Percentiles rank a stretch among this genome's conserved stretches.
phyloP scores from a whole-genome alignment of 2,888 invertebrate genomes.

The Pristionchus japonicus region DNA sequence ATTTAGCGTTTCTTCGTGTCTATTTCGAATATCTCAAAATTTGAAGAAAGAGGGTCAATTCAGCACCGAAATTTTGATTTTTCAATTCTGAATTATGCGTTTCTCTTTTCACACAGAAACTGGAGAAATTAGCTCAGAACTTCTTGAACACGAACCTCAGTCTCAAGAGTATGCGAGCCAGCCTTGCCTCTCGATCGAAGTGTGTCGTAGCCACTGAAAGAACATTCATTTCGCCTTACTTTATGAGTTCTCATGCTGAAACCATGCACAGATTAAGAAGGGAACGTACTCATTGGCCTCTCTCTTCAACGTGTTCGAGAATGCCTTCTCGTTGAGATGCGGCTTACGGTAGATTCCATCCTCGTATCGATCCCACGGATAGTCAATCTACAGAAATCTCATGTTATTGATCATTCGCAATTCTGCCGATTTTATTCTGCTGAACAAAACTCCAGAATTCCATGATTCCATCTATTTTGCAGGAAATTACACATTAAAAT shows the following conservation, averaged over 20 bases:
- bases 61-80: too few species aligned
- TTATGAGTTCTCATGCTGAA: background rate
- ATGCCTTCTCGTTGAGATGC: slow-evolving; percentile 68
- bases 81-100: too few species aligned
- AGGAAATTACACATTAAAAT: too few species aligned
- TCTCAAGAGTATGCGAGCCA: slow-evolving; percentile 56
- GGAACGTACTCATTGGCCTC: slow-evolving; percentile 6
- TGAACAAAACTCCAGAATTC: too few species aligned
- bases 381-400: slow-evolving; percentile 48
- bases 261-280: background rate
- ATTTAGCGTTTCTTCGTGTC: background rate
- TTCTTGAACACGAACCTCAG: slow-evolving; percentile 55
- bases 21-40: background rate
- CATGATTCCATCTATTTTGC: too few species aligned
- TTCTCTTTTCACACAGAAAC: background rate
- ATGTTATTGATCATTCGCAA: background rate
- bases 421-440: too few species aligned
- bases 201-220: slow-evolving; percentile 31
- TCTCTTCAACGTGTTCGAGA: slow-evolving; percentile 59
- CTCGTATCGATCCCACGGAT: slow-evolving; percentile 68
- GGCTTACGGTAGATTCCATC: slow-evolving; percentile 71
- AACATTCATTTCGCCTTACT: background rate
- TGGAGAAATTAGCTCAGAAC: too few species aligned
- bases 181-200: slow-evolving; percentile 32
- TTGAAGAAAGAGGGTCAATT: too few species aligned